Conservation (phyloP, 2,888 invertebrate species). For the Lissonota sp. region DNA sequence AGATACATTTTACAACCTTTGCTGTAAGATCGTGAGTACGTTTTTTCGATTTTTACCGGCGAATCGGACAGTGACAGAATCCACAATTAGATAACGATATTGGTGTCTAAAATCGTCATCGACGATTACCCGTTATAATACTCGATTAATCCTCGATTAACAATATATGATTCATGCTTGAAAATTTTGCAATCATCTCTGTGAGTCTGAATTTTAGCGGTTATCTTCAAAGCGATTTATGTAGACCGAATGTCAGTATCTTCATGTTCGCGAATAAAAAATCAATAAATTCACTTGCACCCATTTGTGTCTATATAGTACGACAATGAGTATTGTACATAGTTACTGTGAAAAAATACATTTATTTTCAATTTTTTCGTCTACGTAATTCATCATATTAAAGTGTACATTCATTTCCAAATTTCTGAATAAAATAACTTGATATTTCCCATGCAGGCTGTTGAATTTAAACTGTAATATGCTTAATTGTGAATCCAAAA, state of each 20-base stretch:
- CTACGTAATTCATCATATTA: too few relatives aligned
- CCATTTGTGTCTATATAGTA: slow-evolving; percentile 17
- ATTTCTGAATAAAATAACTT: too few relatives aligned
- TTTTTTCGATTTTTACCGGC: not conserved
- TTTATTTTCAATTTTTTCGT: too few relatives aligned
- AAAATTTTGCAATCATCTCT: not conserved
- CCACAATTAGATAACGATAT: slow-evolving; percentile 28
- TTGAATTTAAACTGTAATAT: too few relatives aligned
- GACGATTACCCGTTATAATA: slow-evolving; percentile 40
- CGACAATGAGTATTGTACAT: not conserved
- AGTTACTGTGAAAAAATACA: not conserved
- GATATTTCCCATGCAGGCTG: too few relatives aligned
- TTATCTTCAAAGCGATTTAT: not conserved
- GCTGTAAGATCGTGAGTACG: not conserved
- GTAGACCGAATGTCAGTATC: not conserved
- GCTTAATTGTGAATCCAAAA: too few relatives aligned
- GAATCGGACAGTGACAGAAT: slow-evolving; percentile 39
- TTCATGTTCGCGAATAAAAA: slow-evolving; percentile 12
- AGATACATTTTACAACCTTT: slow-evolving; percentile 34
- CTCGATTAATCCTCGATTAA: not conserved
- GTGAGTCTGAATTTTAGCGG: too few relatives aligned
- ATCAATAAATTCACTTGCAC: slow-evolving; percentile 55
- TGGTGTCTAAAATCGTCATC: slow-evolving; percentile 1
- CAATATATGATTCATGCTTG: not conserved
- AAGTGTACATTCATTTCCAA: too few relatives aligned